Percentiles rank a stretch among this genome's conserved stretches.
These are phyloP conservation scores for Chrysotoxum bicinctum DNA, from an alignment of 2,888 invertebrate species.

Conservation along the genomic window DNA sequence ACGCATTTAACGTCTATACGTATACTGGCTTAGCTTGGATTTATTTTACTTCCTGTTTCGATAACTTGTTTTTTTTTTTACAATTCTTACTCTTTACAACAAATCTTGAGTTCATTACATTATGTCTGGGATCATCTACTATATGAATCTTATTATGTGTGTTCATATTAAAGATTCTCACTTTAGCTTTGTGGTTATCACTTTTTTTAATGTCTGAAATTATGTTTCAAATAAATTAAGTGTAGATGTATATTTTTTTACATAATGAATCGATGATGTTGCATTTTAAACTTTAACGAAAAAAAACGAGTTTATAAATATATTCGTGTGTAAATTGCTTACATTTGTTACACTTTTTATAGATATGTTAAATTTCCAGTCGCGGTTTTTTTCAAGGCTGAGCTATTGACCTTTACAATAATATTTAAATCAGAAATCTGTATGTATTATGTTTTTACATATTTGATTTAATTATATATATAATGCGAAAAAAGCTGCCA, in stretches of 20 bases:
- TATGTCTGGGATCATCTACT: background rate
- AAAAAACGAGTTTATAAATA: background rate
- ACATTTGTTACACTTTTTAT: background rate
- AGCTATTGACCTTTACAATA: slow-evolving; percentile 36
- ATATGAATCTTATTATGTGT: background rate
- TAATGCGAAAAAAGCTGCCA: no score
- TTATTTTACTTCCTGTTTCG: slow-evolving; percentile 61
- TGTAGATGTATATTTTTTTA: background rate
- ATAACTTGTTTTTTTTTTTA: slow-evolving; percentile 50
- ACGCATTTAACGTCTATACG: slow-evolving; percentile 41
- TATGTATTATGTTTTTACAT: no score
- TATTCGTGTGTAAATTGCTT: background rate
- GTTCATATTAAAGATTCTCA: background rate
- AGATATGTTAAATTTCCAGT: slow-evolving; percentile 22
- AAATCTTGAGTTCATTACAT: background rate
- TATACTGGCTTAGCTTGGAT: background rate
- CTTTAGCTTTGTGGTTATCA: background rate
- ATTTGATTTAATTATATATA: slow-evolving; percentile 3
- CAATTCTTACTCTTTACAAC: background rate
- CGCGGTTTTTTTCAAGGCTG: slow-evolving; percentile 46
- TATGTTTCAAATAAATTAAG: background rate
- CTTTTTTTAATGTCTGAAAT: background rate
- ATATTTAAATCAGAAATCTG: slow-evolving; percentile 47
- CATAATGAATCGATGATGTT: background rate
- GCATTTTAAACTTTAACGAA: background rate